Conservation (phyloP, 2,888 invertebrate species). For the Coenonympha glycerion region DNA sequence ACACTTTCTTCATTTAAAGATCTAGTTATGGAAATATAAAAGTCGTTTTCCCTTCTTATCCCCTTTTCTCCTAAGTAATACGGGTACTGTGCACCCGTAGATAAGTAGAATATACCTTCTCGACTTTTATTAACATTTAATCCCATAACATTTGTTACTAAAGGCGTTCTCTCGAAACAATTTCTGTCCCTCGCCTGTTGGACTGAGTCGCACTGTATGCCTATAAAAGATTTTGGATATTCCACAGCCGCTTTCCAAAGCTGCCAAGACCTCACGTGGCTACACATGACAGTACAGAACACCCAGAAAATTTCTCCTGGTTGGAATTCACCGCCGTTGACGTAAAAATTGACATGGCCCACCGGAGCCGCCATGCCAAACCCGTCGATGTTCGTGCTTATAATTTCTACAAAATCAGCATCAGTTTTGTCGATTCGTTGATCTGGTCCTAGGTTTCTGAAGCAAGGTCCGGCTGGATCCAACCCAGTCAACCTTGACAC, state of each 20-base stretch:
- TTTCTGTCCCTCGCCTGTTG: constrained; percentile 36
- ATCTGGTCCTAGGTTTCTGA: constrained; percentile 48
- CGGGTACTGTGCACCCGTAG: constrained; percentile 38
- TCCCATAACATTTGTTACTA: constrained; percentile 35
- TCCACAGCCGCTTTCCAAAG: constrained; percentile 36
- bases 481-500: constrained; percentile 46
- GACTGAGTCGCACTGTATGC: constrained; percentile 37
- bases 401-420: constrained; percentile 53
- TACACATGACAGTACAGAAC: constrained; percentile 34
- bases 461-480: constrained; percentile 60
- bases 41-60: constrained; percentile 43
- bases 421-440: constrained; percentile 49
- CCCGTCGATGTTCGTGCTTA: constrained; percentile 54
- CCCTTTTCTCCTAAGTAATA: constrained; percentile 54
- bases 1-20: constrained; percentile 24
- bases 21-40: constrained; percentile 17
- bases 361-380: constrained; percentile 55
- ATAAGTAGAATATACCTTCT: constrained; percentile 39
- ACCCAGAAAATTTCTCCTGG: constrained; percentile 34
- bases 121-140: constrained; percentile 33
- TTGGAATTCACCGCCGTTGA: constrained; percentile 57
- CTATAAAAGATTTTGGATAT: constrained; percentile 34
- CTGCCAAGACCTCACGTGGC: constrained; percentile 33
- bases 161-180: constrained; percentile 34
- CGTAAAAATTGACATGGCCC: constrained; percentile 57